Percentiles rank a stretch among this genome's conserved stretches.
These are phyloP conservation scores for Trileptium ribeirensis DNA, from an alignment of 2,888 invertebrate species.

Conservation along the genomic window DNA sequence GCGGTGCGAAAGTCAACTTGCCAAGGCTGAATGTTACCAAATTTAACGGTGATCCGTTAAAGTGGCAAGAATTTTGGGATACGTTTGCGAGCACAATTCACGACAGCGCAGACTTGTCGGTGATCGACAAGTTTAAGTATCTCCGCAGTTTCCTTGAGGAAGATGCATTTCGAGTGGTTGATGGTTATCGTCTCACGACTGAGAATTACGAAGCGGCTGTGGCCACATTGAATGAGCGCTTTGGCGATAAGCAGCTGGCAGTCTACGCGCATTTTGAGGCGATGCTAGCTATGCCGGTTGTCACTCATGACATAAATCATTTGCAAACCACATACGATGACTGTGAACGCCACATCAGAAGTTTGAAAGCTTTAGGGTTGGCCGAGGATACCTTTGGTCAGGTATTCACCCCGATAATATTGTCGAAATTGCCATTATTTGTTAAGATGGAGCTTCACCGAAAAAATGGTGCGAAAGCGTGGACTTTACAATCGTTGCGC, in stretches of 20 bases:
- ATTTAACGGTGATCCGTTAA: too few relatives aligned
- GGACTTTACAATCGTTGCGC: neutral
- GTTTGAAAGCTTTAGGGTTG: neutral
- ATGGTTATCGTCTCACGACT: too few relatives aligned
- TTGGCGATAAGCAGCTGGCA: neutral
- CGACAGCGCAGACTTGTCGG: too few relatives aligned
- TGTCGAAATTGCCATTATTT: neutral
- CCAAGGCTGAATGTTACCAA: too few relatives aligned
- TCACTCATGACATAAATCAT: neutral
- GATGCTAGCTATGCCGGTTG: neutral
- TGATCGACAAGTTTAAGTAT: too few relatives aligned
- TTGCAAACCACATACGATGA: neutral
- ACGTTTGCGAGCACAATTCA: too few relatives aligned
- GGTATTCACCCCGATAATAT: neutral
- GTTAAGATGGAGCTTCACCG: neutral
- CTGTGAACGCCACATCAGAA: conserved; percentile 3
- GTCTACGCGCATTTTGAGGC: neutral
- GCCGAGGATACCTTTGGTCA: neutral
- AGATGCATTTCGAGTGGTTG: too few relatives aligned
- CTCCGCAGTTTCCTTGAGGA: too few relatives aligned
- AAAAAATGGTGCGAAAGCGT: neutral
- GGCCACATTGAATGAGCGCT: neutral
- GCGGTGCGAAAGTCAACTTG: too few relatives aligned
- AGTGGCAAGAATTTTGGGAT: too few relatives aligned
- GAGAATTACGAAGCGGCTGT: neutral